Evolutionary conservation across 2,797 vertebrate species (phyloP).

Genomic region (Erpetoichthys calabaricus): DNA sequence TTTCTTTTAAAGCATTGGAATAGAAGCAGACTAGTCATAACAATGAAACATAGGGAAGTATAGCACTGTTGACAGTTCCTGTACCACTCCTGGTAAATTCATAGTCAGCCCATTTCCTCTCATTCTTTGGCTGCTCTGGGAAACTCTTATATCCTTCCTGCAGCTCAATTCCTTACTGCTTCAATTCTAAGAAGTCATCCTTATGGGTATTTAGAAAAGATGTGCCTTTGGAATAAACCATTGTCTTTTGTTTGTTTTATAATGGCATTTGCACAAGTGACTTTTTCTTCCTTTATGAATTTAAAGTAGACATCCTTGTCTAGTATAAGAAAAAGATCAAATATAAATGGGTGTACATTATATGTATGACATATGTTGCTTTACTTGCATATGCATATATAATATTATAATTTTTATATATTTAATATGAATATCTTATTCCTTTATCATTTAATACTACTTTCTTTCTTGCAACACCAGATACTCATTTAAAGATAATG

Average conservation of each 20-base stretch:
- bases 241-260: constrained; percentile 34
- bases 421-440: too few species aligned
- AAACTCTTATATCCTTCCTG: constrained; percentile 53
- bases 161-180: constrained; percentile 21
- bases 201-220: constrained; percentile 20
- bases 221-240: constrained; percentile 21
- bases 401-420: too few species aligned
- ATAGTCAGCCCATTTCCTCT: constrained; percentile 45
- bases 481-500: too few species aligned
- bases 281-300: constrained; percentile 15
- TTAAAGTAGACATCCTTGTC: too few species aligned
- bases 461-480: too few species aligned
- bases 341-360: too few species aligned
- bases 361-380: too few species aligned
- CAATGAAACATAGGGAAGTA: constrained; percentile 29
- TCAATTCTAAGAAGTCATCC: constrained; percentile 25
- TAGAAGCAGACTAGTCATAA: constrained; percentile 16
- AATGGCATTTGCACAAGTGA: constrained; percentile 22
- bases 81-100: constrained; percentile 37
- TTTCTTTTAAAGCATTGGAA: background rate
- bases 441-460: too few species aligned
- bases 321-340: too few species aligned
- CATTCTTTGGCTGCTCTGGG: constrained; percentile 52
- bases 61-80: constrained; percentile 38
- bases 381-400: too few species aligned